A percentile compares a stretch with the other conserved stretches of the same genome.
Conservation (phyloP, 2,113 vertebrate genomes). For the Gnathonemus echidnorhynchus region DNA sequence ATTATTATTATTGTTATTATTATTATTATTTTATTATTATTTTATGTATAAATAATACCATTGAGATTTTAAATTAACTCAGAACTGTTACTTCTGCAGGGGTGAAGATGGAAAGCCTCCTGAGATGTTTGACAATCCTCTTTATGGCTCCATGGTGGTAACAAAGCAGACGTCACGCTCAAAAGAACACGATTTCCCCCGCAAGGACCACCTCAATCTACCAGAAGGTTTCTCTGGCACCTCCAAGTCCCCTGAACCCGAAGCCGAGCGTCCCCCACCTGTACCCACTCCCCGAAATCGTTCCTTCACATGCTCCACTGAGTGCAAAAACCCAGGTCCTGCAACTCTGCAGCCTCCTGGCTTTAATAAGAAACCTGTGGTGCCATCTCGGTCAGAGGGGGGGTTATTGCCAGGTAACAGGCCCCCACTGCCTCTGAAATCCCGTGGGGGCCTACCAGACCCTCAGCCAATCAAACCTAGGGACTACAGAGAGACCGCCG, state of each 20-base stretch:
- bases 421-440: slow-evolving; percentile 76
- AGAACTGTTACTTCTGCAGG: slow-evolving; percentile 30
- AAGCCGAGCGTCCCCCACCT: slow-evolving; percentile 52
- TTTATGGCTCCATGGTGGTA: slow-evolving; percentile 72
- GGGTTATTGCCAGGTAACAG: slow-evolving; percentile 46
- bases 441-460: slow-evolving; percentile 60
- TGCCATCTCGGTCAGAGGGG: slow-evolving; percentile 71
- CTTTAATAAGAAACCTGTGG: slow-evolving; percentile 65
- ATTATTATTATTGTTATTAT: too few species aligned
- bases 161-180: slow-evolving; percentile 41
- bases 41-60: not conserved
- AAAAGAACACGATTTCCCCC: slow-evolving; percentile 68
- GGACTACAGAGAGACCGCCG: slow-evolving; percentile 76
- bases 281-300: slow-evolving; percentile 68
- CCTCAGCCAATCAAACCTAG: slow-evolving; percentile 62
- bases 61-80: not conserved
- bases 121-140: slow-evolving; percentile 92
- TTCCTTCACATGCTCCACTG: slow-evolving; percentile 75
- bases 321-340: slow-evolving; percentile 53
- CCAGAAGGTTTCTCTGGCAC: slow-evolving; percentile 45
- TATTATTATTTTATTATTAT: not conserved
- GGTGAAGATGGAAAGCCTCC: slow-evolving; percentile 55
- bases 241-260: slow-evolving; percentile 62
- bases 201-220: slow-evolving; percentile 58
- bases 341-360: slow-evolving; percentile 30